Base-by-base conservation (phyloP, 2,797 vertebrate species). In the Lepus townsendii region DNA sequence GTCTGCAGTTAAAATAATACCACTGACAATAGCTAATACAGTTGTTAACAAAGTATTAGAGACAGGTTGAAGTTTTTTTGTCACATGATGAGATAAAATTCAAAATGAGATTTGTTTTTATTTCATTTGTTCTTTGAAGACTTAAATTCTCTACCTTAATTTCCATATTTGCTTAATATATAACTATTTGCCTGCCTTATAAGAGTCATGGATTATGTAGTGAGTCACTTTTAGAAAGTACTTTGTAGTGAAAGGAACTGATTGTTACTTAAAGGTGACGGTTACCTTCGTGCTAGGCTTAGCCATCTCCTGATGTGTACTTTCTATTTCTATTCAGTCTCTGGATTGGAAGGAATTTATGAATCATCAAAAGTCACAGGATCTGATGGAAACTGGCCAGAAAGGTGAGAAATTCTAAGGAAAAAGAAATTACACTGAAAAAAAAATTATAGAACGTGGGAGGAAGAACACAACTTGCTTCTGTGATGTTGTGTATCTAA, bases 351-450 rank as follows among this genome's bases (percentile, higher is more conserved):
- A 7, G 50, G 17, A 88, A 76, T 1, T 57, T 75, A 92, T 72
- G 66, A 95, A 86, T 93, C 78, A 90, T 87, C 63, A 83, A 35
- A 88, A 95, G n/a, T 88, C 76, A 84, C 3, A 95, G n/a, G 42
- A 82, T 7, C 32, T 63, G 12, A 42, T 88, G 72, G 60, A 85
- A 93, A 62, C 17, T 50, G 35, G 42, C 24, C 83, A 88, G 32
- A 90, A 75, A 92, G 26, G 79, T 78, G 52, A 88, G 57, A 30
- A 7, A 83, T 27, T 87, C 10, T 85, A 84, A 71, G 83, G 42
- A 94, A 93, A 95, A 94, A 92, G 32, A 76, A 88, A 72, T 91
- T 62, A 26, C 35, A 80, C 42, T 57, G 24, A 93, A 94, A 90
- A 47, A 85, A 85, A 88, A 83, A 88, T 79, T 90, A 1, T 26